phyloP scores from a whole-genome alignment of 1,140 invertebrate genomes.

The Ips nitidus region DNA sequence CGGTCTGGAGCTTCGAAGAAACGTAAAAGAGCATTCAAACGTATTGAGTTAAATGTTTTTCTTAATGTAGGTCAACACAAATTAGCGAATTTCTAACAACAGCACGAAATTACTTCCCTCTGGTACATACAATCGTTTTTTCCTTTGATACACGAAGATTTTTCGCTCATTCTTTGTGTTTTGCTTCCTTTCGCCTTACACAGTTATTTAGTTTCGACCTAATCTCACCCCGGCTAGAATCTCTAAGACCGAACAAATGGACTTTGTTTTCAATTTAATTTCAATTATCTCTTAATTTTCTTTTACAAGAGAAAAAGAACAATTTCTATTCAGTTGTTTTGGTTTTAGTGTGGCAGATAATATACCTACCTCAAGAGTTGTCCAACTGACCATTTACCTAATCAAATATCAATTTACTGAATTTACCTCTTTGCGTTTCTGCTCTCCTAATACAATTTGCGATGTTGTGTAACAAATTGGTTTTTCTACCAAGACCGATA shows the following conservation, averaged over 20 bases:
- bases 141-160: background rate
- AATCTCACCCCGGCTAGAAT: background rate
- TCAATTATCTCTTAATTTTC: no score
- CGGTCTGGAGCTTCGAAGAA: background rate
- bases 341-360: no score
- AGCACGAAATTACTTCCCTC: background rate
- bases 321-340: no score
- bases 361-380: no score
- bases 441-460: no score
- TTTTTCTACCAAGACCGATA: no score
- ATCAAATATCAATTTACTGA: no score
- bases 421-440: no score
- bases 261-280: background rate
- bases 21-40: background rate
- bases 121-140: slow-evolving; percentile 2
- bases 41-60: background rate
- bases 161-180: background rate
- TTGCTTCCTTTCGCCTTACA: background rate
- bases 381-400: no score
- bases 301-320: no score
- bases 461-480: no score
- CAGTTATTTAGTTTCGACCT: background rate
- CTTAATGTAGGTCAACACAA: background rate
- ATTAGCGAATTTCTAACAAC: background rate
- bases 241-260: background rate